Base-by-base conservation (phyloP, 2,113 vertebrate genomes). In the Numenius arquata region DNA sequence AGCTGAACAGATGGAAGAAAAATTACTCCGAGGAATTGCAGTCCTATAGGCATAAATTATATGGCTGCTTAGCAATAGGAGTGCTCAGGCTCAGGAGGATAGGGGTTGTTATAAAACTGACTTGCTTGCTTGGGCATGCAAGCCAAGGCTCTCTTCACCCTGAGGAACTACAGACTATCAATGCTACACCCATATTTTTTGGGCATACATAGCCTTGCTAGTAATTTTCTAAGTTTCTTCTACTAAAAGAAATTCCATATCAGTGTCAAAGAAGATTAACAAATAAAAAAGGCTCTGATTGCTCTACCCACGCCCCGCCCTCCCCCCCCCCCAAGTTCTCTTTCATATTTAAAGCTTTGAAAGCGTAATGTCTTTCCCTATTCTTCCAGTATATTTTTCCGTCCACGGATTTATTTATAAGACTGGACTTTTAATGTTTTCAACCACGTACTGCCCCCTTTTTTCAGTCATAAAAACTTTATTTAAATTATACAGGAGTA, bases 1-100 rank as follows among this genome's bases (percentile, higher is more conserved):
- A 93, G 77, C 78, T 61, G 87, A 95, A 96, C 91, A 96, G 91
- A 94, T 91, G 82, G 89, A 90, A 96, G 55, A 80, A 95, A 94
- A 96, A 92, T 71, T 85, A 88, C 85, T 94, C 62, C 45, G 19
- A 89, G 55, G 67, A 73, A 55, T 7, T 74, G 88, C 41, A 86
- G 76, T 89, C 63, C 61, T 78, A 61, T 45, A 52, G 72, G 79
- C 88, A 92, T 86, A 92, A 84, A 96, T 93, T 92, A 74, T 84
- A 96, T 74, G 76, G 66, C 80, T 92, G 59, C 73, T 93, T 94
- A 93, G 88, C 55, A 91, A 55, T 80, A 70, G 66, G 71, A 91
- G 58, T 20, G 55, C 30, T 91, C 77, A 73, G 91, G 34, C 58
- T 91, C 81, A 76, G 22, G 71, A 88, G 59, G 68, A 74, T 1